Percentiles rank a stretch among this genome's conserved stretches.
Conservation (phyloP, 1,140 invertebrate genomes). For the Anoplolepis gracilipes region DNA sequence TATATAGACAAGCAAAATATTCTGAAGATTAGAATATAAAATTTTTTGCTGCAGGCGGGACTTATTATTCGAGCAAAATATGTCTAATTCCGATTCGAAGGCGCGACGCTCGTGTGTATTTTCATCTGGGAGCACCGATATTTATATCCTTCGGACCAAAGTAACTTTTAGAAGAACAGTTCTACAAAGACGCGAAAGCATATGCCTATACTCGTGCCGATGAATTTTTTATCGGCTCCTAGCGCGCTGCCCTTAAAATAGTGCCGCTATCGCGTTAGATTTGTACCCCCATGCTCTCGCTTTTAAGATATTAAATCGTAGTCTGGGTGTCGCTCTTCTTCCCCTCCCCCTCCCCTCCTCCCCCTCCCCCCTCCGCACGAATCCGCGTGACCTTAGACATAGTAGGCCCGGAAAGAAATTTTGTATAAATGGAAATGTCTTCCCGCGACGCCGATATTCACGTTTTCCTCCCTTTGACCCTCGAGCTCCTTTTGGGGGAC, state of each 20-base stretch:
- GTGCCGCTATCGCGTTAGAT: conserved; percentile 9
- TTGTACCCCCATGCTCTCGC: not conserved
- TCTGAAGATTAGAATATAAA: too few relatives aligned
- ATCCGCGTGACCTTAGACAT: conserved; percentile 5
- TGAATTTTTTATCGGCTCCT: conserved; percentile 41
- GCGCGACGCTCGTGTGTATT: not conserved
- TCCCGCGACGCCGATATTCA: conserved; percentile 16
- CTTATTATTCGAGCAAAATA: conserved; percentile 22
- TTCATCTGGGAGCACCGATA: conserved; percentile 18
- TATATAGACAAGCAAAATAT: too few relatives aligned
- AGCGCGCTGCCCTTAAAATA: conserved; percentile 33
- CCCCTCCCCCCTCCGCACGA: too few relatives aligned
- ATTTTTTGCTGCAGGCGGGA: too few relatives aligned
- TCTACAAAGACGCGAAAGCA: conserved; percentile 32
- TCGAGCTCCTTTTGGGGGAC: conserved; percentile 5
- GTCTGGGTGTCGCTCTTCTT: conserved; percentile 22
- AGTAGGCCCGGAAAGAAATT: not conserved
- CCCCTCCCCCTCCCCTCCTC: too few relatives aligned
- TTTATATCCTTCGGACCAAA: conserved; percentile 24
- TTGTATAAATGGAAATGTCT: conserved; percentile 36
- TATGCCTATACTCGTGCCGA: not conserved
- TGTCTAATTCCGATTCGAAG: not conserved
- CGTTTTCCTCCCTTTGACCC: conserved; percentile 28
- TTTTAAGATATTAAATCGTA: conserved; percentile 59
- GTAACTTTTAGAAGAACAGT: conserved; percentile 19